These are phyloP conservation scores for Helarctos malayanus DNA, from an alignment of 2,797 vertebrate species.

Conservation along the genomic window DNA sequence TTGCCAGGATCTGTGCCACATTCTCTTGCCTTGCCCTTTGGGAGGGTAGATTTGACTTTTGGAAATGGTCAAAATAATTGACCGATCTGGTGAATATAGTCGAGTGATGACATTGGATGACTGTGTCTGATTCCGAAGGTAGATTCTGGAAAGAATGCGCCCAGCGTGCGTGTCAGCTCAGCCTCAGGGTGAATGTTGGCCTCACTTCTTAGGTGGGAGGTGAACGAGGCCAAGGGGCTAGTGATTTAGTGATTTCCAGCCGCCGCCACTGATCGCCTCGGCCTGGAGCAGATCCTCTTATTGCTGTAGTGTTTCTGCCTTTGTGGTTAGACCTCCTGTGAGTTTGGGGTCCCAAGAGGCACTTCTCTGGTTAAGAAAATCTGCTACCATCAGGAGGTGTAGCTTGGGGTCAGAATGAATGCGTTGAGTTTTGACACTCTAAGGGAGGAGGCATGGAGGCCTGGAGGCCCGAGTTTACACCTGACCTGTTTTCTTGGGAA, in stretches of 20 bases:
- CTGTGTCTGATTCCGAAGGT: not conserved
- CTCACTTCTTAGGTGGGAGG: not conserved
- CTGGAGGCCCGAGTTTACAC: not conserved
- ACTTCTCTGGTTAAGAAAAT: not conserved
- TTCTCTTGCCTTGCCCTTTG: not conserved
- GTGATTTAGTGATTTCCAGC: not conserved
- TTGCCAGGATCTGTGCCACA: not conserved
- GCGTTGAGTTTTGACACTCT: not conserved
- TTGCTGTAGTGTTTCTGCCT: not conserved
- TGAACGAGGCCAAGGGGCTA: not conserved
- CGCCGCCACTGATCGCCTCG: rapidly evolving
- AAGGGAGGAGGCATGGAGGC: not conserved
- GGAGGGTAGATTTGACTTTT: not conserved
- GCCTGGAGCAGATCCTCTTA: not conserved
- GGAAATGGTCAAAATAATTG: not conserved
- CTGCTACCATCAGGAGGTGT: not conserved
- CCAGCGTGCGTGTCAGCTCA: not conserved
- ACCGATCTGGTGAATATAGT: not conserved
- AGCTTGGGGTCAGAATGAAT: not conserved
- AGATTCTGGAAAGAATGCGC: not conserved
- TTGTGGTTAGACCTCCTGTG: constrained; percentile 27
- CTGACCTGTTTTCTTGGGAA: not conserved
- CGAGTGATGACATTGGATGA: not conserved
- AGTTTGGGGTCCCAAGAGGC: constrained; percentile 9
- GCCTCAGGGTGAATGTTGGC: not conserved